These are phyloP conservation scores for Glyptemys insculpta DNA, from an alignment of 2,797 vertebrate genomes.

Conservation along the genomic window DNA sequence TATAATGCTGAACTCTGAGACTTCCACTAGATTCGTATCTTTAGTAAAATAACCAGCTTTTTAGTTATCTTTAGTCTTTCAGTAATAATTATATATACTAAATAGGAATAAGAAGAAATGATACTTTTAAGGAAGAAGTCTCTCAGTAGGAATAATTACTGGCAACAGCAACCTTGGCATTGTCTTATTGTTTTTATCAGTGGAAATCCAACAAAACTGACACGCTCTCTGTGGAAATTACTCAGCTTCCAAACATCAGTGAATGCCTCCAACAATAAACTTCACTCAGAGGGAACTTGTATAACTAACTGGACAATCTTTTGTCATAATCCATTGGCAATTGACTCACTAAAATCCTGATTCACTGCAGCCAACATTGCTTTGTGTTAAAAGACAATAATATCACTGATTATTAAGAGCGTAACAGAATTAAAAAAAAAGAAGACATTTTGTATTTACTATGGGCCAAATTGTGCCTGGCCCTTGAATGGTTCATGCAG, in stretches of 20 bases:
- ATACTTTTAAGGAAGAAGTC: conserved; percentile 10
- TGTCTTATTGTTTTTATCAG: background rate
- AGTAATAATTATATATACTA: background rate
- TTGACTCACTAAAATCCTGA: background rate
- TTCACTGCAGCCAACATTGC: background rate
- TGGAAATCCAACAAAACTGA: conserved; percentile 12
- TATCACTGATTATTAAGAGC: background rate
- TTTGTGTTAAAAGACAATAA: background rate
- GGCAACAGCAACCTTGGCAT: background rate
- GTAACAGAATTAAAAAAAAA: background rate
- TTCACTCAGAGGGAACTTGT: background rate
- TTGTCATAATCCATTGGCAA: conserved; percentile 21
- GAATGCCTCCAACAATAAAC: background rate
- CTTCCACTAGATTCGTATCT: background rate
- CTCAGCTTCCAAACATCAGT: conserved; percentile 12
- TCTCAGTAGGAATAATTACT: conserved; percentile 27
- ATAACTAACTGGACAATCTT: background rate
- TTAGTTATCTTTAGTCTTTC: background rate
- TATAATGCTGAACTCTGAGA: background rate
- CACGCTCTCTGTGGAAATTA: conserved; percentile 32
- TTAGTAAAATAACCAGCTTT: background rate
- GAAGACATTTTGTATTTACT: background rate
- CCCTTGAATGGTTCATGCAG: background rate
- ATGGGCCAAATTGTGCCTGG: background rate
- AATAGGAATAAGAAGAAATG: background rate